These are phyloP conservation scores for Meiosimyza platycephala DNA, from an alignment of 2,888 invertebrate species.

Conservation along the genomic window DNA sequence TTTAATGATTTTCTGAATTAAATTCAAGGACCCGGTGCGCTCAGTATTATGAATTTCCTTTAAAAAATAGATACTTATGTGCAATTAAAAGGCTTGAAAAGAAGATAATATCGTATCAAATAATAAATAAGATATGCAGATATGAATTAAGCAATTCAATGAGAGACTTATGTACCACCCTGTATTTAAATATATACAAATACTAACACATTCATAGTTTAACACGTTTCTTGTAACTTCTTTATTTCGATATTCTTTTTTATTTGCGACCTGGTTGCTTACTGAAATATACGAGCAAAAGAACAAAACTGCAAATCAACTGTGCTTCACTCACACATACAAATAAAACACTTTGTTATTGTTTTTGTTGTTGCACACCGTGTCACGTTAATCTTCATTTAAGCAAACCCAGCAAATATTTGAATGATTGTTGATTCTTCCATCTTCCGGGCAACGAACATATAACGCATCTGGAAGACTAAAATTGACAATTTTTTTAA, in stretches of 20 bases:
- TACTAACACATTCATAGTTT: background rate
- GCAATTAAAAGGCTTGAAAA: too few species aligned
- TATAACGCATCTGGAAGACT: too few species aligned
- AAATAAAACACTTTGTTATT: background rate
- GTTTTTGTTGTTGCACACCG: conserved; percentile 10
- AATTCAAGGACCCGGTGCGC: too few species aligned
- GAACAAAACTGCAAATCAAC: background rate
- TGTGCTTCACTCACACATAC: conserved; percentile 4
- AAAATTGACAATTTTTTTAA: background rate
- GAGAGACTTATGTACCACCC: background rate
- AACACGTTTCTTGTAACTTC: conserved; percentile 8
- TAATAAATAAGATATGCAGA: too few species aligned
- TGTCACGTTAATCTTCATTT: conserved; percentile 35
- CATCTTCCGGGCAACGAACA: too few species aligned
- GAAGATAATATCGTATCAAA: too few species aligned
- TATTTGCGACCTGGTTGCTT: too few species aligned
- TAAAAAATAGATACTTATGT: too few species aligned
- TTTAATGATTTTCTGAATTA: too few species aligned
- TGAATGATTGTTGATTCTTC: too few species aligned
- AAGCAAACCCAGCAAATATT: background rate
- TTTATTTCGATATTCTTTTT: too few species aligned
- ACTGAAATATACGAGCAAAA: conserved; percentile 1
- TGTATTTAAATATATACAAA: background rate
- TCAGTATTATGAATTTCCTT: too few species aligned
- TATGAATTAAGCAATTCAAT: background rate